phyloP scores from a whole-genome alignment of 2,888 invertebrate species.

The Meiosimyza platycephala region DNA sequence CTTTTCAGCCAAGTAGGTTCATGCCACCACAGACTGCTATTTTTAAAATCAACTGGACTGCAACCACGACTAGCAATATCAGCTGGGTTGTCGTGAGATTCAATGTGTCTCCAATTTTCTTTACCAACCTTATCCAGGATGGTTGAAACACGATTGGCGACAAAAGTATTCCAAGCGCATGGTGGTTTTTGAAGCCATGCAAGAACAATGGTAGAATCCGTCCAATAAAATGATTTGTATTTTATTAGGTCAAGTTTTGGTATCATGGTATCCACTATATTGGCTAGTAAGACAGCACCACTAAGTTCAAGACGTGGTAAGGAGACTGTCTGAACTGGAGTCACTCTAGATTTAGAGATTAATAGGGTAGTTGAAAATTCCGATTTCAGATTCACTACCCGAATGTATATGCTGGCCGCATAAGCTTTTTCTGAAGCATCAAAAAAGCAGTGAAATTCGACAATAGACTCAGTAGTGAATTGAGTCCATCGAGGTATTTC shows the following conservation, averaged over 20 bases:
- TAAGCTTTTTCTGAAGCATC: slow-evolving; percentile 30
- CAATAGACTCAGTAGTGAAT: background rate
- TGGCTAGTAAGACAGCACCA: slow-evolving; percentile 19
- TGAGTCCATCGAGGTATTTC: slow-evolving; percentile 26
- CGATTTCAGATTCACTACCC: background rate
- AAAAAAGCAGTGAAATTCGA: slow-evolving; percentile 31
- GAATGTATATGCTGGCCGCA: slow-evolving; percentile 14
- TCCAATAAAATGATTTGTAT: slow-evolving; percentile 7
- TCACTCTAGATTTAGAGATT: slow-evolving; percentile 2
- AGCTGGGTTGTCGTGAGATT: too few relatives aligned
- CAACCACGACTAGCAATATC: too few relatives aligned
- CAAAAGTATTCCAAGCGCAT: slow-evolving; percentile 28
- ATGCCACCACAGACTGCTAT: too few relatives aligned
- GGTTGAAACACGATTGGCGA: slow-evolving; percentile 27
- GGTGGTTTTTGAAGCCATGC: background rate
- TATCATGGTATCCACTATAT: background rate
- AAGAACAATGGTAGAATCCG: slow-evolving; percentile 9
- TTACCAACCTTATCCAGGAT: slow-evolving; percentile 13
- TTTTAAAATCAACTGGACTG: too few relatives aligned
- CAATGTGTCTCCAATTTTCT: too few relatives aligned
- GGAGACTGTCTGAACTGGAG: slow-evolving; percentile 11
- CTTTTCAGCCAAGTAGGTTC: too few relatives aligned
- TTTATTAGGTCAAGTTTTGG: background rate
- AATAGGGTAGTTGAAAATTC: background rate
- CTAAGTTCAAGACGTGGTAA: slow-evolving; percentile 29